phyloP scores from a whole-genome alignment of 1,140 invertebrate genomes.

The Penaeus indicus region DNA sequence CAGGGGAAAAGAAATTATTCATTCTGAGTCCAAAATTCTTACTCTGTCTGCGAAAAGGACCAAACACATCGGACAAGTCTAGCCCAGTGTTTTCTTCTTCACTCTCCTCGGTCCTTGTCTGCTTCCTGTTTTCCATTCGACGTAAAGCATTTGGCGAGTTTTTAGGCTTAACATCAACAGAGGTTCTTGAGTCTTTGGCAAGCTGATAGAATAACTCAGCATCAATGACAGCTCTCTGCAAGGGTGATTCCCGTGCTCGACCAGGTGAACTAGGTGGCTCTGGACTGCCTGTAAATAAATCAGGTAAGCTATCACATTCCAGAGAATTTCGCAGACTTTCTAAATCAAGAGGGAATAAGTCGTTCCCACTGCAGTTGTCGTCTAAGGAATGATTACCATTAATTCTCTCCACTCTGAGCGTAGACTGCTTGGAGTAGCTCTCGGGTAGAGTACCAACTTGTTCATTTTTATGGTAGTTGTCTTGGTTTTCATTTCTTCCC shows the following conservation, averaged over 20 bases:
- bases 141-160: conserved; percentile 38
- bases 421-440: conserved; percentile 49
- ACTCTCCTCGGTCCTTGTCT: conserved; percentile 23
- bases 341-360: too few species aligned
- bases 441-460: conserved; percentile 25
- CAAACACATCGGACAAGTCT: conserved; percentile 24
- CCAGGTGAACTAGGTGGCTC: neutral
- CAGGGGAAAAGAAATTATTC: conserved; percentile 68
- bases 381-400: conserved; percentile 35
- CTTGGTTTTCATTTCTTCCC: conserved; percentile 27
- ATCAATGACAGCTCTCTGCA: conserved; percentile 59
- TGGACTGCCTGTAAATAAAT: neutral
- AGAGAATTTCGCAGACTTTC: too few species aligned
- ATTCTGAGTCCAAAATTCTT: conserved; percentile 67
- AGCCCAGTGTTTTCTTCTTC: neutral
- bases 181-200: conserved; percentile 54
- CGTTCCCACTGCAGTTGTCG: neutral
- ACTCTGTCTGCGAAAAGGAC: conserved; percentile 63
- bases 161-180: conserved; percentile 31
- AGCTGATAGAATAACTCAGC: conserved; percentile 60
- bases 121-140: conserved; percentile 38
- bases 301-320: too few species aligned
- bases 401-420: conserved; percentile 46
- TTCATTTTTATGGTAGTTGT: conserved; percentile 23
- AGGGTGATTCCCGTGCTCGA: conserved; percentile 32